These are phyloP conservation scores for Myripristis jacobus DNA, from an alignment of 2,797 vertebrate species.

Conservation along the genomic window DNA sequence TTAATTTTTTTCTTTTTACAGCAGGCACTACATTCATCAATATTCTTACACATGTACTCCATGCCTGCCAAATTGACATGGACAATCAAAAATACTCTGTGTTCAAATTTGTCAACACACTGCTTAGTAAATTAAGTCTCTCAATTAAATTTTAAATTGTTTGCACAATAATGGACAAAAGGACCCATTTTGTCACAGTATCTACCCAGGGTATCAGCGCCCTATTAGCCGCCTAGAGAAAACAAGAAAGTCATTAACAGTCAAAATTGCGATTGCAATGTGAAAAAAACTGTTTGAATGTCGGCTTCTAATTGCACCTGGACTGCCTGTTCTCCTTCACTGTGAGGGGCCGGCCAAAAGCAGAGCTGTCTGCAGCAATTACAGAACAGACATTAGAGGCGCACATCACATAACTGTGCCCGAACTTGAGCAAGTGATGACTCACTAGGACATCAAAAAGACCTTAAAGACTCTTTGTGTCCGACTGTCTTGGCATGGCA, in stretches of 20 bases:
- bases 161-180: neutral
- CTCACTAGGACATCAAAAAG: constrained; percentile 16
- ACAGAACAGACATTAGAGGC: neutral
- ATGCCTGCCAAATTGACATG: too few species aligned
- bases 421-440: neutral
- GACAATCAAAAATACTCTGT: too few species aligned
- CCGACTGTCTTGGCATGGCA: neutral
- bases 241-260: neutral
- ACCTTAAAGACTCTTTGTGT: constrained; percentile 14
- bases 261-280: neutral
- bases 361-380: neutral
- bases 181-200: neutral
- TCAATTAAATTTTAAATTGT: too few species aligned
- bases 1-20: too few species aligned
- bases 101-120: too few species aligned
- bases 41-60: too few species aligned
- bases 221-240: too few species aligned
- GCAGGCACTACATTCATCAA: too few species aligned
- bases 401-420: neutral
- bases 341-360: neutral
- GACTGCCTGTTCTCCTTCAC: neutral
- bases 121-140: too few species aligned
- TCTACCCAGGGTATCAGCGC: neutral
- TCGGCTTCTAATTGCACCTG: neutral
- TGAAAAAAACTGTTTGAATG: neutral